Conservation (phyloP, 2,888 invertebrate genomes). For the Disparrhopalites patrizii region DNA sequence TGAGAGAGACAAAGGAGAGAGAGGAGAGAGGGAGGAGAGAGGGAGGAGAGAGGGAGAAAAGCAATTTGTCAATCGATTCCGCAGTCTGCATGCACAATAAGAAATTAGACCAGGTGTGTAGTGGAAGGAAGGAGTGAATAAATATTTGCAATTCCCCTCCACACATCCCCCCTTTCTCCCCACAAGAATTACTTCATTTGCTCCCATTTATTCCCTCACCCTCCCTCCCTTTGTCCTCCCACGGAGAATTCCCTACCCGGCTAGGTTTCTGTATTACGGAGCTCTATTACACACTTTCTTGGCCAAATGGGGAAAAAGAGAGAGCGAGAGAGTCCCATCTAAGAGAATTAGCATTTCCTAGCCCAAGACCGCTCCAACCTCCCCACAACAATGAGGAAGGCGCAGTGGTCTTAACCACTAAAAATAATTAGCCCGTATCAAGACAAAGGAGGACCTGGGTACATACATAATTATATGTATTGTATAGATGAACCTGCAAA, state of each 20-base stretch:
- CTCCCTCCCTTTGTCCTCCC: neutral
- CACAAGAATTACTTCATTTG: neutral
- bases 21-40: neutral
- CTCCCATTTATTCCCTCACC: neutral
- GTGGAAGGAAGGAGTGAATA: neutral
- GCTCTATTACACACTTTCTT: neutral
- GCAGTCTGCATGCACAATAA: constrained; percentile 6
- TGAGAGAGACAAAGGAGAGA: neutral
- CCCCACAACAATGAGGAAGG: no score
- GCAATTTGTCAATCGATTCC: constrained; percentile 6
- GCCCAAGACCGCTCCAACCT: no score
- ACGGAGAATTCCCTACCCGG: neutral
- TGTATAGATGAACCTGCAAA: no score
- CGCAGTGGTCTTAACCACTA: no score
- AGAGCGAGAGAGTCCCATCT: no score
- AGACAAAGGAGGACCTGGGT: no score
- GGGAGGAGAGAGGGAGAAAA: neutral
- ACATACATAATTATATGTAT: no score
- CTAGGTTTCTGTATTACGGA: neutral
- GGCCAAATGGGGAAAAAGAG: neutral
- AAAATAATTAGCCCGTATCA: no score
- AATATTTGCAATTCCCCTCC: constrained; percentile 6
- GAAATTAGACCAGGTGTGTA: constrained; percentile 5
- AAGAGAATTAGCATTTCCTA: no score
- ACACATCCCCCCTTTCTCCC: neutral